Percentiles rank a stretch among this genome's conserved stretches.
Conservation (phyloP, 2,797 vertebrate species). For the Salmo trutta region DNA sequence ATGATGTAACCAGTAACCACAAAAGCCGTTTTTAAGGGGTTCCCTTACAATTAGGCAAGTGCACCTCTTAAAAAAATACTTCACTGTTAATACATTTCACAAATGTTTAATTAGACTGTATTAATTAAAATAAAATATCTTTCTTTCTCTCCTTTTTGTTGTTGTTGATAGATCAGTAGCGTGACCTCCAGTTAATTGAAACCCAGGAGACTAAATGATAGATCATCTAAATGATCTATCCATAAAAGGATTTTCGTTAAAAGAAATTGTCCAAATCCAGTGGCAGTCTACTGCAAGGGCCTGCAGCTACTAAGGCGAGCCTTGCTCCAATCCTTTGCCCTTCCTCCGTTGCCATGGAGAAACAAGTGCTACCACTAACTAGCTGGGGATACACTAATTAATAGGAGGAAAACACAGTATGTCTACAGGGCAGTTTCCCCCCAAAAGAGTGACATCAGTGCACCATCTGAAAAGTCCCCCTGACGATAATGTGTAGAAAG, state of each 20-base stretch:
- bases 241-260: conserved; percentile 84
- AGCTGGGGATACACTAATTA: conserved; percentile 83
- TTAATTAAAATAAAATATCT: conserved; percentile 74
- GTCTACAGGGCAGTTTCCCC: conserved; percentile 71
- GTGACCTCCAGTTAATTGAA: conserved; percentile 85
- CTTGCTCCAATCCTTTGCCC: conserved; percentile 77
- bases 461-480: conserved; percentile 62
- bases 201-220: conserved; percentile 73
- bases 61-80: conserved; percentile 42
- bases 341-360: conserved; percentile 71
- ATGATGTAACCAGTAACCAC: conserved; percentile 53
- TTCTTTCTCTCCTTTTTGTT: conserved; percentile 44
- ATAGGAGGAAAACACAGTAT: conserved; percentile 82
- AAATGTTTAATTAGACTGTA: conserved; percentile 80
- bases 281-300: conserved; percentile 74
- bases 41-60: conserved; percentile 54
- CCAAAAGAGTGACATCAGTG: conserved; percentile 57
- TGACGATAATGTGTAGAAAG: conserved; percentile 70
- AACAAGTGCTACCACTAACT: conserved; percentile 80
- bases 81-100: conserved; percentile 70
- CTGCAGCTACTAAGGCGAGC: conserved; percentile 79
- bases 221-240: conserved; percentile 80
- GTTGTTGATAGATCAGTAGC: conserved; percentile 72
- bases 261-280: conserved; percentile 82
- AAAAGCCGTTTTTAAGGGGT: conserved; percentile 54